Base-by-base conservation (phyloP, 2,113 vertebrate species). In the Danionella cerebrum region DNA sequence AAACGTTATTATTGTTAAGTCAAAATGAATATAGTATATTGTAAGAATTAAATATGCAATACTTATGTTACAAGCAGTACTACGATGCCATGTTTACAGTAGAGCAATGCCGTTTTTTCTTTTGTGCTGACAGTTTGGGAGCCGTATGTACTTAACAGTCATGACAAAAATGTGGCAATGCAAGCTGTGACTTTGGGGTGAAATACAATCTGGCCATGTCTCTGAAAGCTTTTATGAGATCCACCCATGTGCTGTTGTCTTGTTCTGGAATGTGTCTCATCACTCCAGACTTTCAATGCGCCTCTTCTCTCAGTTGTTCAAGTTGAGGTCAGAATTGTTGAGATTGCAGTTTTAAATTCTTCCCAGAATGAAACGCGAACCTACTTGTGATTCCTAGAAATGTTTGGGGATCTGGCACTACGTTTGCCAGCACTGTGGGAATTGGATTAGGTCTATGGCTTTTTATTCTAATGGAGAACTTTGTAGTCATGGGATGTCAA, bases 401-500 rank as follows among this genome's bases (percentile, higher is more conserved):
- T 39, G 42, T 65, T 44, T 50, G 19, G 11, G 4, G 42, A 3
- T 48, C 25, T 35, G 18, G 44, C 59, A 16, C 41, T 57, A 31
- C 2, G 19, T 60, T 42, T 24, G 42, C 38, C 9, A 33, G 65
- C 36, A 13, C 33, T 71, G 73, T 75, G 73, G 69, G 73, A 75
- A 75, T 53, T 63, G 69, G 64, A 58, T 71, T 71, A 67, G 33
- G 57, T 48, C 67, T 57, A 6, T 44, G 39, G 22, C 27, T 35
- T 71, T n/a, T 52, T 48, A 33, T 27, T 33, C 64, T 38, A 41
- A 62, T 71, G 41, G 39, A 55, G 19, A 44, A 24, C 63, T 60
- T 66, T 66, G 68, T 54, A 65, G 53, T 73, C 51, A 12, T 18
- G 52, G 41, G 10, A 81, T 90, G 90, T 91, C 88, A 89, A 67